These are phyloP conservation scores for Chaetops frenatus DNA, from an alignment of 2,113 vertebrate genomes.

Conservation along the genomic window DNA sequence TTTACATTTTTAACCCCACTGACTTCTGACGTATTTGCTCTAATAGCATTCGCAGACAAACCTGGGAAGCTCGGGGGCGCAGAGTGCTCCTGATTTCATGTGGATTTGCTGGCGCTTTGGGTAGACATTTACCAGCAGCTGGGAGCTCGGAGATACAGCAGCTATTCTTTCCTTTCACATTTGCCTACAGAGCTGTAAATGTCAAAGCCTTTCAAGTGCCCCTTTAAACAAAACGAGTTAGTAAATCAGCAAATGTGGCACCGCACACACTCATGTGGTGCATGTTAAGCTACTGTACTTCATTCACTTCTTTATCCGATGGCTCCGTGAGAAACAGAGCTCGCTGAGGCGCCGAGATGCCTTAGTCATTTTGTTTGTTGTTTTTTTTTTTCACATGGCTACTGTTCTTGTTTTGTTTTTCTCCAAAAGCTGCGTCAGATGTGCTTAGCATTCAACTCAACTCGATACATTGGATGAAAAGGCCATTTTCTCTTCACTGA, in stretches of 20 bases:
- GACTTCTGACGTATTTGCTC: background rate
- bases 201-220: slow-evolving; percentile 50
- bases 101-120: background rate
- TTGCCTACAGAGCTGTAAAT: slow-evolving; percentile 54
- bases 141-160: slow-evolving; percentile 39
- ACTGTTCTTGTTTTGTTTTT: slow-evolving; percentile 11
- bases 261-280: background rate
- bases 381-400: slow-evolving; percentile 42
- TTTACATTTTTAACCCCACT: slow-evolving; percentile 25
- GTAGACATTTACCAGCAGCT: slow-evolving; percentile 5
- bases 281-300: slow-evolving; percentile 47
- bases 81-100: background rate
- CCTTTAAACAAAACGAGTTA: slow-evolving; percentile 34
- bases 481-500: slow-evolving; percentile 42
- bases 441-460: slow-evolving; percentile 50
- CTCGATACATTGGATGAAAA: slow-evolving; percentile 28
- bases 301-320: background rate
- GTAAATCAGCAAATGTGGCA: slow-evolving; percentile 30
- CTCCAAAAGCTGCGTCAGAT: slow-evolving; percentile 23
- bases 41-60: background rate
- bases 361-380: slow-evolving; percentile 40
- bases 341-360: background rate
- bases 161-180: slow-evolving; percentile 29
- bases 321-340: background rate
- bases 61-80: background rate